These are phyloP conservation scores for Alethe castanea DNA, from an alignment of 2,113 vertebrate genomes.

Conservation along the genomic window DNA sequence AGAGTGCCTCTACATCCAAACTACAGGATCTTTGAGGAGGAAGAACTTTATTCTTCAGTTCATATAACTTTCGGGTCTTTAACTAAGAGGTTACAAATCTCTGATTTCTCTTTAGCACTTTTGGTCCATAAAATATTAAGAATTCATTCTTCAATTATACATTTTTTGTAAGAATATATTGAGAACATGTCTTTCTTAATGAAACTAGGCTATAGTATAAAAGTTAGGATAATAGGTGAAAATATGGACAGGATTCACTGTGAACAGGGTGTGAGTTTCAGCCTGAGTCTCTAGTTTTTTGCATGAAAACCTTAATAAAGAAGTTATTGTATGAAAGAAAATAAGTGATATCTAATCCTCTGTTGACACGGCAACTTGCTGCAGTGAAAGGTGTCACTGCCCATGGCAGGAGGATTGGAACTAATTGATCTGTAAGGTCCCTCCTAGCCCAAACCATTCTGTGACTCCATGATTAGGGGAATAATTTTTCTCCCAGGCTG, in stretches of 20 bases:
- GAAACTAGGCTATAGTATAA: neutral
- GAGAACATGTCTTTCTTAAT: neutral
- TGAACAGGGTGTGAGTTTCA: neutral
- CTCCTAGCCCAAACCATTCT: neutral
- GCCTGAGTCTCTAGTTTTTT: neutral
- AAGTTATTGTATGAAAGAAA: neutral
- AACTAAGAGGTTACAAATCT: neutral
- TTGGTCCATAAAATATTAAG: neutral
- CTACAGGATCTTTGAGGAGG: neutral
- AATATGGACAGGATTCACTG: neutral
- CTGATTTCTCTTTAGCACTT: neutral
- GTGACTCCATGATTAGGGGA: neutral
- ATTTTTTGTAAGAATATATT: neutral
- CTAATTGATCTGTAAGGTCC: neutral
- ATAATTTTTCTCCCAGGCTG: neutral
- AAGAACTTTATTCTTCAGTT: neutral
- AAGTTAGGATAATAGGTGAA: neutral
- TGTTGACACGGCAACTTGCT: neutral
- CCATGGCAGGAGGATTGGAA: neutral
- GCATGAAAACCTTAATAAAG: neutral
- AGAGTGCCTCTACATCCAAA: neutral
- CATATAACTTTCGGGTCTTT: neutral
- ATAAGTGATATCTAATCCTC: neutral
- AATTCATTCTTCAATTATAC: neutral
- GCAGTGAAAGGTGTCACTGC: neutral